Evolutionary conservation across 2,888 invertebrate genomes (phyloP).

Genomic region (Hoplodrina blanda): DNA sequence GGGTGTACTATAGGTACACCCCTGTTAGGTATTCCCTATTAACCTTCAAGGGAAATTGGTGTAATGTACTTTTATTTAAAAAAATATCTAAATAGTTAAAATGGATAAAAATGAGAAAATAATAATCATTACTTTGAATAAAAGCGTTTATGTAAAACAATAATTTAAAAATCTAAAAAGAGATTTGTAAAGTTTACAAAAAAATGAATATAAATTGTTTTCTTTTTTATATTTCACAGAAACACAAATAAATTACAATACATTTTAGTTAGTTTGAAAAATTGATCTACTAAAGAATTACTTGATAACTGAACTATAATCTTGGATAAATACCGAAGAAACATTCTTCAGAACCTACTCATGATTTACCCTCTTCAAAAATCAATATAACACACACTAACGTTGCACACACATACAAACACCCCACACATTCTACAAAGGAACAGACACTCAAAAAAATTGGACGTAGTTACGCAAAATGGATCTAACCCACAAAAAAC

Average conservation of each 20-base stretch:
- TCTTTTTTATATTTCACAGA: conserved; percentile 46
- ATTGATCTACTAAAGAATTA: neutral
- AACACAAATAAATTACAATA: conserved; percentile 32
- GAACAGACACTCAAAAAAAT: neutral
- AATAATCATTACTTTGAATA: neutral
- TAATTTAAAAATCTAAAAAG: neutral
- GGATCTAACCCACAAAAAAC: neutral
- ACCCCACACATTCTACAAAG: neutral
- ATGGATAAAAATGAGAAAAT: neutral
- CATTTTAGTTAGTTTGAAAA: neutral
- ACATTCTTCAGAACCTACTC: no score
- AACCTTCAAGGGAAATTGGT: no score
- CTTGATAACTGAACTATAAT: neutral
- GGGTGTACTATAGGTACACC: no score
- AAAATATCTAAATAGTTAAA: no score
- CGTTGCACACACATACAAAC: conserved; percentile 1
- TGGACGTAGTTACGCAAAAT: no score
- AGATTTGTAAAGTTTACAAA: neutral
- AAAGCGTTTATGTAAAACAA: neutral
- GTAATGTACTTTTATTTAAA: no score
- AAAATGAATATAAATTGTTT: neutral
- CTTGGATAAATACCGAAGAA: neutral
- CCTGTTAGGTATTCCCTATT: no score
- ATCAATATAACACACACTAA: conserved; percentile 14
- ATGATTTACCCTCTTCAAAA: conserved; percentile 6